phyloP scores from a whole-genome alignment of 1,140 invertebrate genomes.

The Dendrolimus kikuchii region DNA sequence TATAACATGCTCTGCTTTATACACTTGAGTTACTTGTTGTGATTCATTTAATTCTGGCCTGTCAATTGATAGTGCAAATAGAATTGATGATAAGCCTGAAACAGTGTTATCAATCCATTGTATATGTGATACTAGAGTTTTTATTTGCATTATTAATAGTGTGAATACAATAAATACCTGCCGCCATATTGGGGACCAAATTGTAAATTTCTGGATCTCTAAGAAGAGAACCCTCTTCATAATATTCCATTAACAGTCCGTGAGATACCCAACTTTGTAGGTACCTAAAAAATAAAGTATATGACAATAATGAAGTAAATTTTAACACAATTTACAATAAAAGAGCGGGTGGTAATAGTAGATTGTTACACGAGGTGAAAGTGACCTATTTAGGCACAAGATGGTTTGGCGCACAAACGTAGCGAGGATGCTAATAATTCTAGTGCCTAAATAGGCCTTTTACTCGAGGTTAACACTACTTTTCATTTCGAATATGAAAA shows the following conservation, averaged over 20 bases:
- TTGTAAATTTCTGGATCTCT: constrained; percentile 82
- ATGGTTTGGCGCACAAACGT: too few relatives aligned
- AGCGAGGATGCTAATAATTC: too few relatives aligned
- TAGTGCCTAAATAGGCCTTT: too few relatives aligned
- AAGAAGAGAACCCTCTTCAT: constrained; percentile 89
- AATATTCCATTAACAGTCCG: constrained; percentile 79
- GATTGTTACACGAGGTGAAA: too few relatives aligned
- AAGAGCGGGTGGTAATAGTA: too few relatives aligned
- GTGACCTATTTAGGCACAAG: too few relatives aligned
- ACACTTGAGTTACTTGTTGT: constrained; percentile 48
- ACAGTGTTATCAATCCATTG: constrained; percentile 24
- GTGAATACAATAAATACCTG: constrained; percentile 74
- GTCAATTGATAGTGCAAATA: constrained; percentile 93
- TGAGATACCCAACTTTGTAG: constrained; percentile 84
- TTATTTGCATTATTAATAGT: not conserved
- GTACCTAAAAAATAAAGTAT: constrained; percentile 59
- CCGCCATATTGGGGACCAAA: constrained; percentile 85
- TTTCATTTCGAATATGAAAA: too few relatives aligned
- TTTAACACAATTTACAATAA: too few relatives aligned
- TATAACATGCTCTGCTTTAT: constrained; percentile 73
- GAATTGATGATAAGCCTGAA: constrained; percentile 85
- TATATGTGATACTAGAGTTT: not conserved
- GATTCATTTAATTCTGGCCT: constrained; percentile 84
- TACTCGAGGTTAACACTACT: too few relatives aligned
- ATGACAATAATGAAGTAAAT: constrained; percentile 4